These are phyloP conservation scores for Haplotaxodon microlepis DNA, from an alignment of 2,113 vertebrate species.

Conservation along the genomic window DNA sequence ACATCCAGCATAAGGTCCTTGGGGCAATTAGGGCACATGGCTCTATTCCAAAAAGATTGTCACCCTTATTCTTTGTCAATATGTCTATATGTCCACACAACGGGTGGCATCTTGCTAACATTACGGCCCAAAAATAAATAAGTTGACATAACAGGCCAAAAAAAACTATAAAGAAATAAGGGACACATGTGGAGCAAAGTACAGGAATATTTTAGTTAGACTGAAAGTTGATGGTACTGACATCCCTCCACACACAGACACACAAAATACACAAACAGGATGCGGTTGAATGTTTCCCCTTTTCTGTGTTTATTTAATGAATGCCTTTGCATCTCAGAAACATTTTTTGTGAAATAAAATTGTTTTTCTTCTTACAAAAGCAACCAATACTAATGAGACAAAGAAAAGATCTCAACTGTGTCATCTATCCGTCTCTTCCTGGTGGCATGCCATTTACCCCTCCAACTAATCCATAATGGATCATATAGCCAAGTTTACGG, in stretches of 20 bases:
- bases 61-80: background rate
- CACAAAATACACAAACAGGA: background rate
- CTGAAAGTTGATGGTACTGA: background rate
- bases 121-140: background rate
- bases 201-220: constrained; percentile 33
- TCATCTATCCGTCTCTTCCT: background rate
- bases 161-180: background rate
- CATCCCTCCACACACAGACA: background rate
- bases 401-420: background rate
- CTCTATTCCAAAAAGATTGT: background rate
- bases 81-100: background rate
- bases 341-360: background rate
- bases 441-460: background rate
- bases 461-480: constrained; percentile 38
- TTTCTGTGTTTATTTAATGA: background rate
- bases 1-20: constrained; percentile 1
- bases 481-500: background rate
- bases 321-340: background rate
- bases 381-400: background rate
- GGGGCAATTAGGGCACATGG: constrained; percentile 14
- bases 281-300: background rate
- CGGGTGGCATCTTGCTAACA: background rate
- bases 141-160: background rate
- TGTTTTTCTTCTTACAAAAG: background rate
- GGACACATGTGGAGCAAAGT: background rate